Evolutionary conservation across 1,140 invertebrate genomes (phyloP), one percentile per base, ranked within the genome.

Genomic region (Ptiloglossa arizonensis): DNA sequence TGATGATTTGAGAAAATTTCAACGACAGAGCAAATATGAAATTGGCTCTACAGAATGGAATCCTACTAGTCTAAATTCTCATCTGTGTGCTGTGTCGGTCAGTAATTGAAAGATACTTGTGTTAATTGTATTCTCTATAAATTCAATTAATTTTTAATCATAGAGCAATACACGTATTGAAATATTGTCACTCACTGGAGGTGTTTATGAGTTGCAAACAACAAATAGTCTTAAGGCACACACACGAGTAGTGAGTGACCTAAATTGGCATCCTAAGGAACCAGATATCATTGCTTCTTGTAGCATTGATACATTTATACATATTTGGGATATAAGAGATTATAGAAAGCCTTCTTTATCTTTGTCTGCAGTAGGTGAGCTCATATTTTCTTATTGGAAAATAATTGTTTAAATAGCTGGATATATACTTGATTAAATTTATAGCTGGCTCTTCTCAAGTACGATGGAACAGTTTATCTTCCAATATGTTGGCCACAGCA

Each of bases 321-420:
- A 98, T 90, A 94, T 99, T 54, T 99, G 98, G 98, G 98, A 99
- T 89, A 93, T 98, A 13, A 93, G 97, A 89, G 97, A 98, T 91
- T 93, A 96, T 6, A 94, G 96, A 76, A 96, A 96, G 89, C 98
- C 97, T 38, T 93, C 94, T 19, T 89, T 96, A 29, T 97, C 97
- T 44, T 93, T 98, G 41, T 97, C 96, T 86, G 96, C 96, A 71
- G 95, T 97, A 86, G 94, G 95, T 96, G 92, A 92, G 93, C 59
- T 48, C 11, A 52, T 13, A 9, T 0, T 22, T 24, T 5, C 6
- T 5, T 9, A 29, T 44, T 9, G 46, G 3, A 56, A 38, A 50
- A 17, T 48, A 41, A 1, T 41, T 73, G 46, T 1, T 17, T 9
- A 9, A 24, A 17, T 5, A 22, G 48, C 24, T 70, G 22, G 29